Evolutionary conservation across 2,113 vertebrate genomes (phyloP).

Genomic region (Herpetotheres cachinnans): DNA sequence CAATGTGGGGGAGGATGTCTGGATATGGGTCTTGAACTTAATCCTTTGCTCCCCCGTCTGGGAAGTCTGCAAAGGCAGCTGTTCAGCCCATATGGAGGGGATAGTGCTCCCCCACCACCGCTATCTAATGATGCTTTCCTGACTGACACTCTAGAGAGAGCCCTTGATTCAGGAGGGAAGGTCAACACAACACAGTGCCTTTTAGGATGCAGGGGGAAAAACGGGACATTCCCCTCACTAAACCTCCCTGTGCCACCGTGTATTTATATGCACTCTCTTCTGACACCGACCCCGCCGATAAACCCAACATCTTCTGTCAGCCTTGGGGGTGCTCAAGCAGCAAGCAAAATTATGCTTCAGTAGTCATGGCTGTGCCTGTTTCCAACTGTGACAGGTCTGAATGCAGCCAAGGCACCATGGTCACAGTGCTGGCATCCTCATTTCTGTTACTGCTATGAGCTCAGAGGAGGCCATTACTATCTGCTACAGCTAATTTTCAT

Average conservation of each 20-base stretch:
- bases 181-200: neutral
- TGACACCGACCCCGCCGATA: accelerated
- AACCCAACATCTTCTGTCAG: neutral
- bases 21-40: slow-evolving; percentile 29
- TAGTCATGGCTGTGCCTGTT: neutral
- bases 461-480: neutral
- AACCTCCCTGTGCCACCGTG: accelerated
- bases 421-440: neutral
- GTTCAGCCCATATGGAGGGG: slow-evolving; percentile 45
- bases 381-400: neutral
- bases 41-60: slow-evolving; percentile 19
- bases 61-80: slow-evolving; percentile 53
- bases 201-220: neutral
- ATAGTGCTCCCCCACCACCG: neutral
- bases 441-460: neutral
- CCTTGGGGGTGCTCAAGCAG: neutral
- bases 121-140: slow-evolving; percentile 9
- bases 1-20: neutral
- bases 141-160: neutral
- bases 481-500: neutral
- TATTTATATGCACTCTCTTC: neutral
- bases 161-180: slow-evolving; percentile 30
- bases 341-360: neutral
- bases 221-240: accelerated
- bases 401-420: neutral